Evolutionary conservation across 1,140 invertebrate genomes (phyloP).

Genomic region (Brevipalpus yothersi): DNA sequence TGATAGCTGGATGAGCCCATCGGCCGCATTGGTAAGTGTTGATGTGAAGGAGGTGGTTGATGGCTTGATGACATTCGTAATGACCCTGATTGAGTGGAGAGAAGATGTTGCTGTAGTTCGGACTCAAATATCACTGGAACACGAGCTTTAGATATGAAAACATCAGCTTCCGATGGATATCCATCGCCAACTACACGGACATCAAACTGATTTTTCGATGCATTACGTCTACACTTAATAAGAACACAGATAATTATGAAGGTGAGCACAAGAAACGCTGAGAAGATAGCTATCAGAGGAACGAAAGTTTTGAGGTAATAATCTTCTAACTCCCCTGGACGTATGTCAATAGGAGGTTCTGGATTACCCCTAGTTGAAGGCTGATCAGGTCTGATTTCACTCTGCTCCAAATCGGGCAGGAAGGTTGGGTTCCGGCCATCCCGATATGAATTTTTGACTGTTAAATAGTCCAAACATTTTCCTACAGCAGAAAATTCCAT

Average conservation of each 20-base stretch:
- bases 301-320: conserved; percentile 1
- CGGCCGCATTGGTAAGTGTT: too few species aligned
- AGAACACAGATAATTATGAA: neutral
- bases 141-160: conserved; percentile 1
- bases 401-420: neutral
- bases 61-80: too few species aligned
- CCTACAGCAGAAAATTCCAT: neutral
- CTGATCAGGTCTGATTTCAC: too few species aligned
- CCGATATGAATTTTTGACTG: neutral
- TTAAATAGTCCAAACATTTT: neutral
- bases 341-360: neutral
- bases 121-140: conserved; percentile 7
- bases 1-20: too few species aligned
- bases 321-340: neutral
- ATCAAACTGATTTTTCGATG: neutral
- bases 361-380: neutral
- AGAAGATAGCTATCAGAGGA: conserved; percentile 2
- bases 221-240: neutral
- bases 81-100: too few species aligned
- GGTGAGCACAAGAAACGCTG: neutral
- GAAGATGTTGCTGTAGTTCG: neutral
- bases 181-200: neutral
- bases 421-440: neutral
- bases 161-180: neutral
- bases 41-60: too few species aligned